phyloP scores from a whole-genome alignment of 2,888 invertebrate species.

The Eudemis profundana region DNA sequence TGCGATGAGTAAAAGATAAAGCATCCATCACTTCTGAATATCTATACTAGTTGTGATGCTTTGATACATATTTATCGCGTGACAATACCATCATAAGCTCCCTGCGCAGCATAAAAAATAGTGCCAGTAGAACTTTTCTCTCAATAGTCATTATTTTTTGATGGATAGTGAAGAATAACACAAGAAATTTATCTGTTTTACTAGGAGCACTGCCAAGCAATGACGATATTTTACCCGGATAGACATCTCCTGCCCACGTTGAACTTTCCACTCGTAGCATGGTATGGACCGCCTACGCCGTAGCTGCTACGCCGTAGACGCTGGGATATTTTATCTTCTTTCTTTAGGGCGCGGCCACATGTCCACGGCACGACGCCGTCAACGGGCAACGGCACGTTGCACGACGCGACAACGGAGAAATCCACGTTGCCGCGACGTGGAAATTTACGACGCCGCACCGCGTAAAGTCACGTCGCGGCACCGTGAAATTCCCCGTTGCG shows the following conservation, averaged over 20 bases:
- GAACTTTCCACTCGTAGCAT: constrained; percentile 43
- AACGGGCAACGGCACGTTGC: too few relatives aligned
- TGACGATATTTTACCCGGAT: constrained; percentile 33
- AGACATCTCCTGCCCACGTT: constrained; percentile 44
- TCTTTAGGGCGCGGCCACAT: constrained; percentile 1
- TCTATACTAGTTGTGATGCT: too few relatives aligned
- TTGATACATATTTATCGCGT: too few relatives aligned
- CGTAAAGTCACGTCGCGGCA: too few relatives aligned
- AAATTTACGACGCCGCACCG: too few relatives aligned
- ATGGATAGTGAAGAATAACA: background rate
- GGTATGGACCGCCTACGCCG: constrained; percentile 43
- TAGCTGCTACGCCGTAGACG: constrained; percentile 39
- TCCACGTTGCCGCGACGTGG: too few relatives aligned
- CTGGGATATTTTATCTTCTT: constrained; percentile 12
- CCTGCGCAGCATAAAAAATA: background rate
- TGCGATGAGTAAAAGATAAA: too few relatives aligned
- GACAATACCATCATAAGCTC: too few relatives aligned
- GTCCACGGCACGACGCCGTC: too few relatives aligned
- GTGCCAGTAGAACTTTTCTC: background rate
- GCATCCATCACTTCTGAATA: too few relatives aligned
- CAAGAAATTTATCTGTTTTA: constrained; percentile 15
- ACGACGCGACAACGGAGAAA: too few relatives aligned
- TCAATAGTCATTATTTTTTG: background rate
- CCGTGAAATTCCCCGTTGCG: too few relatives aligned
- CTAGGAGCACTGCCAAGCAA: constrained; percentile 25